Evolutionary conservation across 1,140 invertebrate species (phyloP).

Genomic region (Cotesia vestalis): DNA sequence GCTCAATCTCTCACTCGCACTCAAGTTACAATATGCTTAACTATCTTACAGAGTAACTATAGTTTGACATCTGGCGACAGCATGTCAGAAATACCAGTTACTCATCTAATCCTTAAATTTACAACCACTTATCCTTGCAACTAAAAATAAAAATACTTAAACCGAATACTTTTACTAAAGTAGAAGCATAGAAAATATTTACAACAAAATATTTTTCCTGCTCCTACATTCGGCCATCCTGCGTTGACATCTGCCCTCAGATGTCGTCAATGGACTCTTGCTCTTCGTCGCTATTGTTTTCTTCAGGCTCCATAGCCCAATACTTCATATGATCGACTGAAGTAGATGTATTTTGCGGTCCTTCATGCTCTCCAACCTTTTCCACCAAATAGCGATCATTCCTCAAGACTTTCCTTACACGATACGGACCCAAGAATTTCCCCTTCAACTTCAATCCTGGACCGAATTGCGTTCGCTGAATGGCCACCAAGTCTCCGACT

Average conservation of each 20-base stretch:
- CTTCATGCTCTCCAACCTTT: neutral
- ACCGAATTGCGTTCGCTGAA: slow-evolving; percentile 30
- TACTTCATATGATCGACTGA: slow-evolving; percentile 7
- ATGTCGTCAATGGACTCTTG: slow-evolving; percentile 1
- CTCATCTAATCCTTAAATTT: no score
- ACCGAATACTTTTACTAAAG: no score
- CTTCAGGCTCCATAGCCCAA: neutral
- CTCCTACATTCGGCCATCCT: slow-evolving; percentile 16
- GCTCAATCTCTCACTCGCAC: no score
- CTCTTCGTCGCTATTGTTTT: neutral
- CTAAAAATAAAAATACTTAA: no score
- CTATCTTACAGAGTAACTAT: no score
- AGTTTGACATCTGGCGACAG: no score
- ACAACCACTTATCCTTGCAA: no score
- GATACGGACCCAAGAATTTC: slow-evolving; percentile 33
- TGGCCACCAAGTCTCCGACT: slow-evolving; percentile 26
- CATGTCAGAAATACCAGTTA: no score
- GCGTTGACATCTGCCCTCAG: slow-evolving; percentile 17
- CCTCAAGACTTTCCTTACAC: neutral
- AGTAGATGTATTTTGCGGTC: slow-evolving; percentile 8
- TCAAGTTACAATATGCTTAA: no score
- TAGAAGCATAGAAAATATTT: no score
- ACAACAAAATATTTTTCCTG: no score
- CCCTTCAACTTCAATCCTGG: slow-evolving; percentile 21
- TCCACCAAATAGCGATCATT: slow-evolving; percentile 15